Conservation (phyloP, 1,140 invertebrate genomes). For the Kradibia gibbosae region DNA sequence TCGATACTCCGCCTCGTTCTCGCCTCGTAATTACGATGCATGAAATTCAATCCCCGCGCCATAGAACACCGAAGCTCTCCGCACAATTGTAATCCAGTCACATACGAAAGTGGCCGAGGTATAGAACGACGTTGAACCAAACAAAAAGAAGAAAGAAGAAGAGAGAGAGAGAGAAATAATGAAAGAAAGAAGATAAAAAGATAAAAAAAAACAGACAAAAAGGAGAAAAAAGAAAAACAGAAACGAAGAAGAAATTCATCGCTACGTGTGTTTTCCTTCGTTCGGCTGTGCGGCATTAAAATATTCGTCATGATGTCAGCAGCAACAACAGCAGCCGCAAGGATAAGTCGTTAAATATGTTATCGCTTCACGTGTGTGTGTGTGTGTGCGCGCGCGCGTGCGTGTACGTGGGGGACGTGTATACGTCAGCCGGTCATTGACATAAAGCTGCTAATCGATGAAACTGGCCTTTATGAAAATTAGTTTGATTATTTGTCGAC, state of each 20-base stretch:
- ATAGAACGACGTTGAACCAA: conserved; percentile 15
- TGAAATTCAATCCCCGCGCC: conserved; percentile 45
- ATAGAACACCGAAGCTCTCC: conserved; percentile 12
- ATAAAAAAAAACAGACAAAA: background rate
- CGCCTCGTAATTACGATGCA: conserved; percentile 35
- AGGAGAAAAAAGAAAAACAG: background rate
- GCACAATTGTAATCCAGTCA: conserved; percentile 18
- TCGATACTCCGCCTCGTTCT: conserved; percentile 18
- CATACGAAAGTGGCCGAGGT: conserved; percentile 9
- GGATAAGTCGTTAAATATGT: conserved; percentile 6
- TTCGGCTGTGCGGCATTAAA: conserved; percentile 16
- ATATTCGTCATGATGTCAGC: conserved; percentile 40
- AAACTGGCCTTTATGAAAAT: conserved; percentile 39
- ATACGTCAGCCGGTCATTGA: conserved; percentile 43
- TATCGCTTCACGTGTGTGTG: background rate
- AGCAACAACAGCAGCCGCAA: conserved; percentile 14
- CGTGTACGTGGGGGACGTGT: conserved; percentile 2
- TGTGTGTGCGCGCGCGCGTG: background rate
- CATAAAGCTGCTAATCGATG: conserved; percentile 32
- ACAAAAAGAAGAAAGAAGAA: background rate
- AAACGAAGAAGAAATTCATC: conserved; percentile 2
- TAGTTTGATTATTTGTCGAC: conserved; percentile 41
- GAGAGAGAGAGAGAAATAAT: background rate
- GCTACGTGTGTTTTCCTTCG: conserved; percentile 21
- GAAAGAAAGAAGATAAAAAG: background rate